Evolutionary conservation across 2,888 invertebrate species (phyloP).

Genomic region (Molanna angustata): DNA sequence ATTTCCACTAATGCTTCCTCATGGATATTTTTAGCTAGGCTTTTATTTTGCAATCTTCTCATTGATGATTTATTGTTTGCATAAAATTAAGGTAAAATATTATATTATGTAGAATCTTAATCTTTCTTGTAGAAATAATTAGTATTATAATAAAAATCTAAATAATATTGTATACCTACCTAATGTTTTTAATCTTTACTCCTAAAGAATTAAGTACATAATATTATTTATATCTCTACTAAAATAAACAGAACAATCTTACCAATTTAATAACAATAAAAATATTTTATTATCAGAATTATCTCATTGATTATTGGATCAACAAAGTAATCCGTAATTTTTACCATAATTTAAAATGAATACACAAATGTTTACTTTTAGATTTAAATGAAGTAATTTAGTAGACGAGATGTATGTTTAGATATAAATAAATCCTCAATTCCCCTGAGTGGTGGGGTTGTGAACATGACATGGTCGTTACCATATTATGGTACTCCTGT

Average conservation of each 20-base stretch:
- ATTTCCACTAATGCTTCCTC: neutral
- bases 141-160: constrained; percentile 10
- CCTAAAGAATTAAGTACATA: no score
- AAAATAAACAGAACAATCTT: neutral
- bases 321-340: constrained; percentile 4
- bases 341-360: constrained; percentile 12
- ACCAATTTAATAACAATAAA: neutral
- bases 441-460: constrained; percentile 7
- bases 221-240: no score
- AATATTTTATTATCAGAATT: constrained; percentile 6
- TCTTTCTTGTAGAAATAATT: constrained; percentile 29
- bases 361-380: constrained; percentile 5
- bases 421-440: constrained; percentile 18
- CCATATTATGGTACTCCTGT: constrained; percentile 4
- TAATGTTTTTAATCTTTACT: no score
- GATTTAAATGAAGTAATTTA: constrained; percentile 5
- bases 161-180: constrained; percentile 3
- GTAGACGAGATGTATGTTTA: constrained; percentile 12
- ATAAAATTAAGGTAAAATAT: constrained; percentile 22
- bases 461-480: no score
- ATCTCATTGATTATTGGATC: neutral
- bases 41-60: constrained; percentile 4
- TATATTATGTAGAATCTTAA: constrained; percentile 27
- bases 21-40: constrained; percentile 3
- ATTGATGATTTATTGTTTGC: constrained; percentile 9